phyloP scores from a whole-genome alignment of 92 coral and sea anemone genomes.

The Parazoanthus darwini region DNA sequence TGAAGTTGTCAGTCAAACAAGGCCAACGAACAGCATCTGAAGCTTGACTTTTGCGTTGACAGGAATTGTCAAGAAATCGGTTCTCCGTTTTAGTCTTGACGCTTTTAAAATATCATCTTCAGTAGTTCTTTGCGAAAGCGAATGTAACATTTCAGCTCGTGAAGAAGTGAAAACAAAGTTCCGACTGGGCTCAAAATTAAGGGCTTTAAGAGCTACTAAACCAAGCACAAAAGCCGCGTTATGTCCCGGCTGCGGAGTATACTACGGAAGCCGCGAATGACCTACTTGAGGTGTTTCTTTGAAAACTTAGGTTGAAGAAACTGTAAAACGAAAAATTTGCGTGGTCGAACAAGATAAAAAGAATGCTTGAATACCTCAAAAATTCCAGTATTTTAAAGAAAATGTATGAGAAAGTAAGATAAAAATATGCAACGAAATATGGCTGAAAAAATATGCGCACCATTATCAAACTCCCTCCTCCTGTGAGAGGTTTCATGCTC shows the following conservation, averaged over 20 bases:
- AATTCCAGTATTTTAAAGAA: no score
- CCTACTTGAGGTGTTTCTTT: slow-evolving; percentile 8
- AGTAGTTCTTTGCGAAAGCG: background rate
- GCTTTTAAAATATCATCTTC: background rate
- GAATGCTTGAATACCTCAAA: no score
- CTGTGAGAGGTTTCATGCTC: no score
- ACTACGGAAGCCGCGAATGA: slow-evolving; percentile 7
- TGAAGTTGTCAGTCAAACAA: no score
- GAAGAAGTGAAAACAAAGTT: background rate
- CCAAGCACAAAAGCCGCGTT: background rate
- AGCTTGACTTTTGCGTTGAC: background rate
- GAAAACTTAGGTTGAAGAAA: background rate
- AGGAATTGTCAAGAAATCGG: background rate
- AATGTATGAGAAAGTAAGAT: no score
- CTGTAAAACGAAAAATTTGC: no score
- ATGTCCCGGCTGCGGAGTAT: background rate
- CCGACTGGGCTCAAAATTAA: background rate
- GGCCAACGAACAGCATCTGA: no score
- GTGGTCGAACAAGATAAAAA: no score
- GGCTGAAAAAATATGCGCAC: no score
- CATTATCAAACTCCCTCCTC: no score
- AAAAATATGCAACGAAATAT: no score
- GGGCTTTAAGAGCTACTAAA: background rate
- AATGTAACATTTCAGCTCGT: background rate
- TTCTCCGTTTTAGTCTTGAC: background rate